Evolutionary conservation across 2,888 invertebrate species (phyloP), one percentile per base, ranked within the genome.

Genomic region (Drosophila nigricruria): DNA sequence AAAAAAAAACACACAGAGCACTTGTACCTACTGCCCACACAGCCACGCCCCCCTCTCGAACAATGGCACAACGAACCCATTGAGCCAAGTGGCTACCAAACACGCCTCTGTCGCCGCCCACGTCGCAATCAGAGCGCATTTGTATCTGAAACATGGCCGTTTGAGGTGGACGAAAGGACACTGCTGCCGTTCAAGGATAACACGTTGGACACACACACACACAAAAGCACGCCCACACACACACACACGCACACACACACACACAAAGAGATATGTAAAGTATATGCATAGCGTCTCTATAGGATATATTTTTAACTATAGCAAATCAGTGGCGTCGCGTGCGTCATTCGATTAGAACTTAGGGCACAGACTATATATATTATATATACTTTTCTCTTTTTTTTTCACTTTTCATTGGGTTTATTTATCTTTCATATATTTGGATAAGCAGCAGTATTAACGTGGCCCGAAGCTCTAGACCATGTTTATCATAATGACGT

Each of bases 311-410:
- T 77, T 57, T 78, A 73, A 53, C 57, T 57, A 43, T 57, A 62
- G 65, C 73, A 61, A 73, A 66, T 74, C 79, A 73, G 73, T 62
- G 49, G 34, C 74, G 49, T 81, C 79, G 47, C 47, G 81, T 86
- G 86, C 86, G 90, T 86, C 86, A 86, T 88, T 88, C 78, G 87
- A 86, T 86, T 90, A 78, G 86, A 86, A 78, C 66, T 86, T 82
- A 58, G 76, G 73, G 32, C 77, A 62, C 43, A 5, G 62, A 67
- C 25, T 53, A 38, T 53, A 53, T 53, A 53, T 38, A 38, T 25
- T 38, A 38, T 53, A 25, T 53, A 25, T 58, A 34, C 34, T 32
- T 34, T 12, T 43, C 14, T 42, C 1, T 50, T 25, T 40, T 34
- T 18, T 43, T 59, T 73, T 53, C 56, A 70, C 58, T 81, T 76